Conservation (phyloP, 1,140 invertebrate species). For the Apis cerana region DNA sequence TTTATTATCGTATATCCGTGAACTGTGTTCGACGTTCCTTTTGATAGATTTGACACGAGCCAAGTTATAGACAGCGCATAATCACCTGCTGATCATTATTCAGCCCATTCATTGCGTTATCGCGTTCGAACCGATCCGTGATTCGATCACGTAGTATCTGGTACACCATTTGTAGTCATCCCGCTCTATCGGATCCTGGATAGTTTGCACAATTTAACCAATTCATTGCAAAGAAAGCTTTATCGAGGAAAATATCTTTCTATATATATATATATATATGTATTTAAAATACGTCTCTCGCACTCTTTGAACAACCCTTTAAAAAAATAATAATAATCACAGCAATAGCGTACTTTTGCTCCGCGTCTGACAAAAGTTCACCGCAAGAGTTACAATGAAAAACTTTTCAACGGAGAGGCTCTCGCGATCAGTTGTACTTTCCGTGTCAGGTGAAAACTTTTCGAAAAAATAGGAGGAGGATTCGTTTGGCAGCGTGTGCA, state of each 20-base stretch:
- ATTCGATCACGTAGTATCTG: slow-evolving; percentile 79
- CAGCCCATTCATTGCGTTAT: slow-evolving; percentile 79
- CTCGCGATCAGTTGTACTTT: not conserved
- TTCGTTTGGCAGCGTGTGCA: not conserved
- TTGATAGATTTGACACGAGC: slow-evolving; percentile 63
- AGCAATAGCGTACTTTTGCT: too few species aligned
- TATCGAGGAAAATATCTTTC: slow-evolving; percentile 66
- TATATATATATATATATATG: too few species aligned
- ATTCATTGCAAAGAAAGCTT: slow-evolving; percentile 33
- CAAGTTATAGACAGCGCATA: slow-evolving; percentile 79
- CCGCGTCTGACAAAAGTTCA: too few species aligned
- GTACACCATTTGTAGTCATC: slow-evolving; percentile 72
- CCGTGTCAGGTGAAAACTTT: slow-evolving; percentile 3
- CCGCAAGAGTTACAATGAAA: not conserved
- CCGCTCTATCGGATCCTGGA: not conserved
- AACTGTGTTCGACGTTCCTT: slow-evolving; percentile 42
- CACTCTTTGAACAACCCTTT: too few species aligned
- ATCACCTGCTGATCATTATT: slow-evolving; percentile 78
- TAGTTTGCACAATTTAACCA: not conserved
- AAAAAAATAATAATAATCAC: too few species aligned
- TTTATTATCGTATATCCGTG: not conserved
- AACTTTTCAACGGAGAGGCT: not conserved
- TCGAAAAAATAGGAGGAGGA: slow-evolving; percentile 3
- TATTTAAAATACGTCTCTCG: too few species aligned
- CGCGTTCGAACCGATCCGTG: slow-evolving; percentile 75